Percentiles rank a stretch among this genome's conserved stretches.
Evolutionary conservation across 2,797 vertebrate species (phyloP).

Genomic region (Heteromormyrus szaboi): DNA sequence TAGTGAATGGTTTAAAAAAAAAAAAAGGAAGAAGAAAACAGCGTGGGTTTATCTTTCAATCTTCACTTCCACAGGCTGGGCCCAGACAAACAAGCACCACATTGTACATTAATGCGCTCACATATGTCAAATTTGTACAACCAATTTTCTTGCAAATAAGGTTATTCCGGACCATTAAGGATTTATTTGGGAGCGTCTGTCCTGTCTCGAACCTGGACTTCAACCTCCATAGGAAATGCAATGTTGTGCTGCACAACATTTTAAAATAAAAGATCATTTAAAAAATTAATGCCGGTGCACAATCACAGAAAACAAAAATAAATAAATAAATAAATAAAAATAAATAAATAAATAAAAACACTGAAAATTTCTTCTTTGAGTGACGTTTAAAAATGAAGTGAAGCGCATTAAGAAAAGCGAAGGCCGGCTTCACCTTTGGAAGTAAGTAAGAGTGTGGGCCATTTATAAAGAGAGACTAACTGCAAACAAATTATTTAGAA

Average conservation of each 20-base stretch:
- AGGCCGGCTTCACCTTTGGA: neutral
- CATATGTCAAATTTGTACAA: constrained; percentile 51
- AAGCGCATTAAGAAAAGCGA: neutral
- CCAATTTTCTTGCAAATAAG: constrained; percentile 49
- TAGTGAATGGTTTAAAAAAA: neutral
- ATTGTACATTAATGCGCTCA: constrained; percentile 35
- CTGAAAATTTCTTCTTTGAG: neutral
- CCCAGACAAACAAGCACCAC: constrained; percentile 34
- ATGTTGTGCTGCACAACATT: neutral
- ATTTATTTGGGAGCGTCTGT: constrained; percentile 27
- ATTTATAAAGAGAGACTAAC: neutral
- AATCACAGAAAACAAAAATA: neutral
- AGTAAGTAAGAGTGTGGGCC: neutral
- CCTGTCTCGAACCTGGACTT: neutral
- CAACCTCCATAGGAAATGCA: neutral
- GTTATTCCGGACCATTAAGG: constrained; percentile 42
- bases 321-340: neutral
- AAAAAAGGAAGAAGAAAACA: neutral
- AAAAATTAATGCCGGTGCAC: neutral
- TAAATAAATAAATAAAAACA: neutral
- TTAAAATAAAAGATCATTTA: too few relatives aligned
- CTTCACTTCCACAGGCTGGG: constrained; percentile 17
- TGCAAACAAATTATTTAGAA: neutral
- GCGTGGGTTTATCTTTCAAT: constrained; percentile 27
- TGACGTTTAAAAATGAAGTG: neutral